Conservation (phyloP, 2,113 vertebrate genomes). For the Hyperoodon ampullatus region DNA sequence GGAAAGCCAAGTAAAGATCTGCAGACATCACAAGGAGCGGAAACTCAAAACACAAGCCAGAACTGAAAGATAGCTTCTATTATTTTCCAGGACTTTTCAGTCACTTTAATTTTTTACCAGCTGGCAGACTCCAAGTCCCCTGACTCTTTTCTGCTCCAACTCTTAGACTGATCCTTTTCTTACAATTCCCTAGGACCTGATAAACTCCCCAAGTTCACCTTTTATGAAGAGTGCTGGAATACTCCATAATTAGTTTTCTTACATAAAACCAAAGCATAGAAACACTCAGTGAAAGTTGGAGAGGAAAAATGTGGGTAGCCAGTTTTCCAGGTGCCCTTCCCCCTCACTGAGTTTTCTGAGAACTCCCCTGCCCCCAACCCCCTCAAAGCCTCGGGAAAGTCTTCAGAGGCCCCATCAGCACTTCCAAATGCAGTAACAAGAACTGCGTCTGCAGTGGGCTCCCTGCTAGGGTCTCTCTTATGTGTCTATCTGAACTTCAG, state of each 20-base stretch:
- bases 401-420: not conserved
- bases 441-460: not conserved
- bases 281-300: conserved; percentile 1
- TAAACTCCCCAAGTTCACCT: conserved; percentile 52
- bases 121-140: not conserved
- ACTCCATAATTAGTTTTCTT: conserved; percentile 63
- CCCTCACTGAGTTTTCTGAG: not conserved
- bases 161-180: conserved; percentile 34
- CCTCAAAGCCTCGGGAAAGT: not conserved
- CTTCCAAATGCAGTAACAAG: not conserved
- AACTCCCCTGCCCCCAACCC: not conserved
- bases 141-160: not conserved
- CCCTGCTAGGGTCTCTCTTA: not conserved
- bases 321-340: not conserved
- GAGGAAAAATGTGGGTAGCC: not conserved
- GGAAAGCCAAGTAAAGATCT: not conserved
- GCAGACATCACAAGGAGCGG: not conserved
- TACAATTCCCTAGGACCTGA: not conserved
- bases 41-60: not conserved
- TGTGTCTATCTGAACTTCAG: conserved; percentile 47
- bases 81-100: not conserved
- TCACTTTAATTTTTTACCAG: not conserved
- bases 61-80: not conserved
- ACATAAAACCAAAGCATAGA: conserved; percentile 58
- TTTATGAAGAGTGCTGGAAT: conserved; percentile 62